Base-by-base conservation (phyloP, 2,888 invertebrate genomes). In the Xiphydria camelus region DNA sequence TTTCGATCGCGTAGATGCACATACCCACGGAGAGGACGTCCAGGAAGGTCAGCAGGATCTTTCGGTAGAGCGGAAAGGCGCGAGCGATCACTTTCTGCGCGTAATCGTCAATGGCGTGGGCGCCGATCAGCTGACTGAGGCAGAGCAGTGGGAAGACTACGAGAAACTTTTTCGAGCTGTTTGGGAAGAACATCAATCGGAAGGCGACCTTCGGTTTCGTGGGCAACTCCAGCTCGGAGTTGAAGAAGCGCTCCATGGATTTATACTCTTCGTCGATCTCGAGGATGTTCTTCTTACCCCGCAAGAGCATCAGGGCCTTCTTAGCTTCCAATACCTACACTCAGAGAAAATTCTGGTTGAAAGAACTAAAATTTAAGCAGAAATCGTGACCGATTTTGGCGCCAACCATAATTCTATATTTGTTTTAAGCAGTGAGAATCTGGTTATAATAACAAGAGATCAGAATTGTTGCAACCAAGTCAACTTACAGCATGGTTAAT, bases 311-410 rank as follows among this genome's bases (percentile, higher is more conserved):
- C 19, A 64, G 35, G 3, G 57, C 40, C 4, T 57, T 25, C 36
- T 62, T 64, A 4, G 61, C 51, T 2, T 61, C 46, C 6, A 62
- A 21, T 2, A 51, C 53, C 62, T 63, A n/a, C n/a, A n/a, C n/a
- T n/a, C n/a, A n/a, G n/a, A n/a, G n/a, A n/a, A n/a, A n/a, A n/a
- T n/a, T n/a, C n/a, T n/a, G n/a, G n/a, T n/a, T n/a, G n/a, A n/a
- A n/a, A n/a, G n/a, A n/a, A n/a, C n/a, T n/a, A n/a, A n/a, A n/a
- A n/a, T n/a, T n/a, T n/a, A n/a, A n/a, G n/a, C n/a, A n/a, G n/a
- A n/a, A n/a, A n/a, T n/a, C n/a, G n/a, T n/a, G n/a, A n/a, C n/a
- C n/a, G n/a, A n/a, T n/a, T n/a, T n/a, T n/a, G n/a, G n/a, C n/a
- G n/a, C n/a, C n/a, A n/a, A n/a, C n/a, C n/a, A n/a, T n/a, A n/a